phyloP scores from a whole-genome alignment of 2,113 vertebrate species.

The Setophaga kirtlandii region DNA sequence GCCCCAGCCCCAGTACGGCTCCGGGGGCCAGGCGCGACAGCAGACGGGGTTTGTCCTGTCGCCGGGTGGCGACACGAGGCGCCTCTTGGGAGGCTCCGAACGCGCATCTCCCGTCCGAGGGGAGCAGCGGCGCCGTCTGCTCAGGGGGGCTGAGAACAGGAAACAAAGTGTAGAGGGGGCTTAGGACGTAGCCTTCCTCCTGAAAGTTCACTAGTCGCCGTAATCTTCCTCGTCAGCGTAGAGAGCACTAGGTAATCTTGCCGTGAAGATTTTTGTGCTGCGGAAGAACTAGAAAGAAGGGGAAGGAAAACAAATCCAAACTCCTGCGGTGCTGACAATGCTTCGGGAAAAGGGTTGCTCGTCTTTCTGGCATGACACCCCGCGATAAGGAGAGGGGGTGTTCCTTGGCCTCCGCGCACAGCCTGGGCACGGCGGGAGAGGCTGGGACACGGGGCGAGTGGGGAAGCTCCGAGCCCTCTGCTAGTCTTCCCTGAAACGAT shows the following conservation, averaged over 20 bases:
- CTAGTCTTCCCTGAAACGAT: slow-evolving; percentile 5
- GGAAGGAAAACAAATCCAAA: neutral
- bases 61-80: neutral
- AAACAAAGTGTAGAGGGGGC: neutral
- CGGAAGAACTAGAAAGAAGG: neutral
- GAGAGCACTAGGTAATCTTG: neutral
- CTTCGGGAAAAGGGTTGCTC: neutral
- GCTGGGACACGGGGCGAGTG: neutral
- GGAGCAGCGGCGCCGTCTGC: neutral
- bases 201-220: neutral
- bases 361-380: neutral
- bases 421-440: neutral
- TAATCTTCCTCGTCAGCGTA: neutral
- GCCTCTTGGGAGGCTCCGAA: too few relatives aligned
- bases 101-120: too few relatives aligned
- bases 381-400: neutral
- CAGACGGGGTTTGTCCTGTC: neutral
- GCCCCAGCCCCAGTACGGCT: neutral
- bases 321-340: neutral
- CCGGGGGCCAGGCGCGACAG: too few relatives aligned
- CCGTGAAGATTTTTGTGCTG: neutral
- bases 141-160: neutral
- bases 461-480: neutral
- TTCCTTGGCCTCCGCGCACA: neutral
- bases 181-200: neutral